Evolutionary conservation across 2,113 vertebrate genomes (phyloP).

Genomic region (Circaetus cinerascens): DNA sequence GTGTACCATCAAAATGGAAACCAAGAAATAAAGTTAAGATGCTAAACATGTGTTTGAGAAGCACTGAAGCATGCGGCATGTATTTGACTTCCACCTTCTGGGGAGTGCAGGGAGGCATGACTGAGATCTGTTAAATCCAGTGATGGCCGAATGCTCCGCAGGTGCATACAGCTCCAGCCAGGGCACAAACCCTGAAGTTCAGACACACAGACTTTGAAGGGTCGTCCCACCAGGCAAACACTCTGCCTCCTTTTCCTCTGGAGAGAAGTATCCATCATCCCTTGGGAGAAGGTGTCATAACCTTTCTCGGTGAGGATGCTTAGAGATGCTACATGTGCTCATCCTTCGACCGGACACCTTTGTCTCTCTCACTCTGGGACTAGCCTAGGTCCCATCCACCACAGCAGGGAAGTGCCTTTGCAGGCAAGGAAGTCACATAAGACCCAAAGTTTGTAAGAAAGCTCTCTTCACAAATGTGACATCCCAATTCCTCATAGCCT

Average conservation of each 20-base stretch:
- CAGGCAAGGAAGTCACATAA: not conserved
- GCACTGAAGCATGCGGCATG: slow-evolving; percentile 7
- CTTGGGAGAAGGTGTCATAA: not conserved
- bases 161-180: not conserved
- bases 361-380: not conserved
- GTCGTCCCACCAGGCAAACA: not conserved
- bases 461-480: not conserved
- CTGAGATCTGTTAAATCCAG: slow-evolving; percentile 19
- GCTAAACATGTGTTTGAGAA: slow-evolving; percentile 51
- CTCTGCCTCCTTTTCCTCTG: not conserved
- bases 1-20: slow-evolving; percentile 57
- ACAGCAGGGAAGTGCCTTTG: not conserved
- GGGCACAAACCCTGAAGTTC: not conserved
- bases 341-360: accelerated
- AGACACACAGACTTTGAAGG: not conserved
- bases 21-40: slow-evolving; percentile 61
- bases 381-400: not conserved
- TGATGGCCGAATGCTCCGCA: not conserved
- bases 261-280: accelerated
- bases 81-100: slow-evolving; percentile 42
- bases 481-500: accelerated
- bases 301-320: not conserved
- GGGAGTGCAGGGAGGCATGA: slow-evolving; percentile 1
- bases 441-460: not conserved
- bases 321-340: not conserved